Evolutionary conservation across 2,797 vertebrate genomes (phyloP), one percentile per base, ranked within the genome.

Genomic region (Australoheros facetus): DNA sequence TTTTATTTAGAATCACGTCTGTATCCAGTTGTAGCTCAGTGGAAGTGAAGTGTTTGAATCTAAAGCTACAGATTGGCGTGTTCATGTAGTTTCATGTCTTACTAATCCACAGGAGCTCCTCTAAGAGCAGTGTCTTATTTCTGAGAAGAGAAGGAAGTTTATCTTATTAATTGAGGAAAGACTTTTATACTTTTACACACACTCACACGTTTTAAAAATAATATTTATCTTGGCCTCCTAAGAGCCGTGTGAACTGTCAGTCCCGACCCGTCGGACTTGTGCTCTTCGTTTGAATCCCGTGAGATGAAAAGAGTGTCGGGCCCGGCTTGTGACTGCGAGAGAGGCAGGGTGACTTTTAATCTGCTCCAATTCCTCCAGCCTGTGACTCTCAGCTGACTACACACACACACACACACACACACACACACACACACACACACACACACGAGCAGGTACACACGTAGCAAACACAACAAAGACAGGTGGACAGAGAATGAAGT

Each of bases 311-410:
- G 74, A 73, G 30, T 7, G 30, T 32, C 30, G 30, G 30, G 30
- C 30, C 30, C 16, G 37, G 58, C 78, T 78, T 88, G 87, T 87
- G 87, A 83, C 81, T 48, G 70, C 2, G 28, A 80, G 78, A 84
- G 82, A 85, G 28, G 28, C 79, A 62, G 71, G 79, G 79, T 69
- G 87, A 92, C 87, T 91, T 89, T 87, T 91, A 93, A 93, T 93
- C 87, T 90, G 90, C 88, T 89, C 87, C 90, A 92, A 21, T 91
- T 92, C 91, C 80, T 85, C 81, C 78, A 82, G 88, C 88, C 83
- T 83, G 88, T 89, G 93, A 91, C 92, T 90, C 83, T 93, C 93
- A 91, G 92, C 89, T 94, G 92, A 95, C 88, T 89, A 72, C 78
- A 82, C 83, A 79, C 75, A 75, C 73, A 72, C 74, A 79, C 76